Percentiles rank a stretch among this genome's conserved stretches.
Conservation (phyloP, 2,888 invertebrate species). For the Strigamia crassipes region DNA sequence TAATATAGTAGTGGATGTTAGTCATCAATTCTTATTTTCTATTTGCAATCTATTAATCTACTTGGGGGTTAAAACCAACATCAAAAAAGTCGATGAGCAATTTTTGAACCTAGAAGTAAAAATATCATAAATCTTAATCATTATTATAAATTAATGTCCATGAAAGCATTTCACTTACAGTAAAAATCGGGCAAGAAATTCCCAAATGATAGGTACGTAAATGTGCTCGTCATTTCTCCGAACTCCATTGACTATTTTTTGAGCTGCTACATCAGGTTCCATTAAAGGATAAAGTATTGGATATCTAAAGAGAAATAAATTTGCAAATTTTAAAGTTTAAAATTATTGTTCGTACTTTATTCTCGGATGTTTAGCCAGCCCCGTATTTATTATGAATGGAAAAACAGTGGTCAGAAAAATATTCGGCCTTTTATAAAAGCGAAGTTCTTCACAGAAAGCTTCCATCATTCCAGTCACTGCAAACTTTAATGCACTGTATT, state of each 20-base stretch:
- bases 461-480: constrained; percentile 70
- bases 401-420: constrained; percentile 69
- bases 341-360: constrained; percentile 53
- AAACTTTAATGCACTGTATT: constrained; percentile 67
- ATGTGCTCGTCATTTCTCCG: constrained; percentile 64
- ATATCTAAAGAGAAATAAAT: constrained; percentile 61
- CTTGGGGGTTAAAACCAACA: too few species aligned
- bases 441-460: constrained; percentile 67
- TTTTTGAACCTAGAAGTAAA: too few species aligned
- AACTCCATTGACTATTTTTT: constrained; percentile 67
- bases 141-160: background rate
- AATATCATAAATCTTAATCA: background rate
- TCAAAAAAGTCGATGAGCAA: too few species aligned
- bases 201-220: constrained; percentile 45
- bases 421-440: constrained; percentile 64
- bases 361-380: constrained; percentile 65
- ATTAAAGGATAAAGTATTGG: constrained; percentile 71
- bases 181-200: background rate
- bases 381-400: constrained; percentile 66
- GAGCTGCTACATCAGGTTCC: constrained; percentile 66
- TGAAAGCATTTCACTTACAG: background rate
- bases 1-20: too few species aligned
- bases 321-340: too few species aligned
- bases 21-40: too few species aligned
- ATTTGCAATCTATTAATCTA: too few species aligned